These are phyloP conservation scores for Phrynocephalus guinanensis DNA, from an alignment of 2,797 vertebrate genomes.

Conservation along the genomic window DNA sequence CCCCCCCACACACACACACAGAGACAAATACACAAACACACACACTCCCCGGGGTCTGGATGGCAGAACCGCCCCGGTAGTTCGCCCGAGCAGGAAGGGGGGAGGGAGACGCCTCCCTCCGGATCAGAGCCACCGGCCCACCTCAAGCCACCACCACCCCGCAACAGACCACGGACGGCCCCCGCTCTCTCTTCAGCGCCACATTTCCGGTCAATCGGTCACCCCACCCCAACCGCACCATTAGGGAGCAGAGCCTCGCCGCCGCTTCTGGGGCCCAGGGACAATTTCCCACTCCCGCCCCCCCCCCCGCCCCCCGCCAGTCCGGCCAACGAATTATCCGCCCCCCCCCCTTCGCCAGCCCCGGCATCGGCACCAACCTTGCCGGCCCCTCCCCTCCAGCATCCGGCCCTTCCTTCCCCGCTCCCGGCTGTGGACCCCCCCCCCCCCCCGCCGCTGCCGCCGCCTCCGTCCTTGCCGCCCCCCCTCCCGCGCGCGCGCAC, in stretches of 20 bases:
- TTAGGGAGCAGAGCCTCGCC: constrained; percentile 5
- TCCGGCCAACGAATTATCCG: neutral
- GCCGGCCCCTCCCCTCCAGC: neutral
- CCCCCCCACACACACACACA: too few species aligned
- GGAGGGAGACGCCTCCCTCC: too few species aligned
- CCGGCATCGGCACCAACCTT: neutral
- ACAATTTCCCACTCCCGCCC: neutral
- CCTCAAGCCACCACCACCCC: too few species aligned
- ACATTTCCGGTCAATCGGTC: neutral
- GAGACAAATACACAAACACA: neutral
- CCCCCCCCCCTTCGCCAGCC: neutral
- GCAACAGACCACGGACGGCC: neutral
- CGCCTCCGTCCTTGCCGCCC: neutral
- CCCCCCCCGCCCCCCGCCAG: neutral
- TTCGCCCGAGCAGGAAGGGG: too few species aligned
- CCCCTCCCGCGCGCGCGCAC: too few species aligned
- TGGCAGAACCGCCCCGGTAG: neutral
- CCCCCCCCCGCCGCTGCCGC: neutral
- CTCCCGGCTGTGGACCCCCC: neutral
- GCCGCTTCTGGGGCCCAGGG: neutral
- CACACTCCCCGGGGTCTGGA: too few species aligned
- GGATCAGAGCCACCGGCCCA: neutral
- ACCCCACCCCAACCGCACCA: neutral
- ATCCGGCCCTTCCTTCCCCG: too few species aligned
- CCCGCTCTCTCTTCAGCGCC: too few species aligned